phyloP scores from a whole-genome alignment of 2,797 vertebrate genomes.

The Amniataba percoides region DNA sequence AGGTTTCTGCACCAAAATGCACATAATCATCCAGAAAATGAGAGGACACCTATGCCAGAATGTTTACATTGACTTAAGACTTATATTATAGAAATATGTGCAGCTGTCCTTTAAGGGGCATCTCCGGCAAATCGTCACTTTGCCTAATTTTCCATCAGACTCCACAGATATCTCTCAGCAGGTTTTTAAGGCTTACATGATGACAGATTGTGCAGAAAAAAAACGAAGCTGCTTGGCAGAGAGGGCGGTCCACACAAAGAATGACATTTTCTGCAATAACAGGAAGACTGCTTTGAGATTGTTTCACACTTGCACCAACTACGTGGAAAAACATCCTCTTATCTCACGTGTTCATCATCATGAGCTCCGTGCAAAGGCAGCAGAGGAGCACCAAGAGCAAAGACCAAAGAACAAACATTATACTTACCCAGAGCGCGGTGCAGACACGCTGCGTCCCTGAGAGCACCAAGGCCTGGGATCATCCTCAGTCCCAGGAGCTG shows the following conservation, averaged over 20 bases:
- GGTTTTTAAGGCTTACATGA: background rate
- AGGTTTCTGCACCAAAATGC: background rate
- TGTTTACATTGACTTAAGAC: no score
- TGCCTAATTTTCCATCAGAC: background rate
- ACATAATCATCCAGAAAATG: background rate
- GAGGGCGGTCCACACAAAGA: background rate
- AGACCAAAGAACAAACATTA: background rate
- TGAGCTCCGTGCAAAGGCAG: background rate
- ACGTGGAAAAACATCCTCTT: background rate
- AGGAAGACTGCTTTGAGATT: background rate
- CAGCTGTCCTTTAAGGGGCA: background rate
- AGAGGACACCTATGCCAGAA: background rate
- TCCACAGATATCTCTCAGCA: background rate
- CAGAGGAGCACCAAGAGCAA: no score
- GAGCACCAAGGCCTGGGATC: background rate
- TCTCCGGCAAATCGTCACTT: background rate
- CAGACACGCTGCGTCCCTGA: slow-evolving; percentile 21
- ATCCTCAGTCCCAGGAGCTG: slow-evolving; percentile 14
- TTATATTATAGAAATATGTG: no score
- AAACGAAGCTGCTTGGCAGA: background rate
- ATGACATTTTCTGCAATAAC: background rate
- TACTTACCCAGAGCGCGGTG: slow-evolving; percentile 52
- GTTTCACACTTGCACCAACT: background rate
- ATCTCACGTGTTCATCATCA: background rate
- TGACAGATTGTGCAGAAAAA: background rate